Percentiles rank a stretch among this genome's conserved stretches.
Conservation (phyloP, 2,888 invertebrate species). For the Oligia fasciuncula region DNA sequence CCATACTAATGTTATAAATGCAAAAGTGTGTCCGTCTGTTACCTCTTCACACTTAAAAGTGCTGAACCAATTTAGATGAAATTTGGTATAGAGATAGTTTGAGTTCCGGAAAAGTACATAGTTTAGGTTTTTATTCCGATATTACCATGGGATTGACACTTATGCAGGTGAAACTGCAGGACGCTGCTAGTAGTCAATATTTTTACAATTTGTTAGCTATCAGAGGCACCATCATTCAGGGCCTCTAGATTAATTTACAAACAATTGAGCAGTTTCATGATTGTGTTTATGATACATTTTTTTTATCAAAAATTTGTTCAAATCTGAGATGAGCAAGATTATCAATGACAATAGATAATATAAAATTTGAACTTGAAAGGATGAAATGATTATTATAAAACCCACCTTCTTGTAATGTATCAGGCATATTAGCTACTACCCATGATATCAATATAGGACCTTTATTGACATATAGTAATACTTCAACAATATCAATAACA, state of each 20-base stretch:
- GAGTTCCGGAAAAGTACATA: too few relatives aligned
- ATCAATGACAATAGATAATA: not conserved
- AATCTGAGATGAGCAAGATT: not conserved
- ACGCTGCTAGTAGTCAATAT: too few relatives aligned
- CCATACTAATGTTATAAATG: too few relatives aligned
- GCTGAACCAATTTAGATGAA: too few relatives aligned
- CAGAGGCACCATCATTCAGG: not conserved
- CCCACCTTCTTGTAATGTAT: slow-evolving; percentile 96
- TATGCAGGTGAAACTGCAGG: too few relatives aligned
- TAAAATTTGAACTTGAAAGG: not conserved
- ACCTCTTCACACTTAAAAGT: too few relatives aligned
- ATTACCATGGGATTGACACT: too few relatives aligned
- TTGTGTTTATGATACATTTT: not conserved
- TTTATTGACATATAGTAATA: slow-evolving; percentile 96
- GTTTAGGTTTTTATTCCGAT: too few relatives aligned
- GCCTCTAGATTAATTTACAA: not conserved
- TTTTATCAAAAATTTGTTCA: not conserved
- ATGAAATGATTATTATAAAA: not conserved
- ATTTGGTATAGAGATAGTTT: too few relatives aligned
- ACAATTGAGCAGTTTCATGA: not conserved
- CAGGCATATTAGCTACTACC: slow-evolving; percentile 98
- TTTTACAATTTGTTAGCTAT: not conserved
- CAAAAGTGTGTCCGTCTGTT: too few relatives aligned
- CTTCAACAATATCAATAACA: slow-evolving; percentile 95
- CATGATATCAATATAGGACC: slow-evolving; percentile 97